Conservation (phyloP, 1,140 invertebrate species). For the Zelostemma sp. region DNA sequence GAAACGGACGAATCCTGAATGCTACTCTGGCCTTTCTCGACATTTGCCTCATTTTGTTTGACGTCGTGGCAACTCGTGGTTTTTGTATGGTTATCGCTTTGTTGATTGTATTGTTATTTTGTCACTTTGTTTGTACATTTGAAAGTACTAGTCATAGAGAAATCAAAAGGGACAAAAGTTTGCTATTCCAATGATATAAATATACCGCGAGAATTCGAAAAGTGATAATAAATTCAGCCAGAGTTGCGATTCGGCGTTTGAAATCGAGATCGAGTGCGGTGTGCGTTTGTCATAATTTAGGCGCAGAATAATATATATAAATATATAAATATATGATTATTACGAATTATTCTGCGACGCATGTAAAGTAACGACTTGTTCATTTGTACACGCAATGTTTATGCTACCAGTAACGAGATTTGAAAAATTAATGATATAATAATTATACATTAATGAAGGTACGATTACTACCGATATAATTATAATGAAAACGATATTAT, state of each 20-base stretch:
- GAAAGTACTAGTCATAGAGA: slow-evolving; percentile 10
- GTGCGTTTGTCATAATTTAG: slow-evolving; percentile 37
- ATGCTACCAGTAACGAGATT: slow-evolving; percentile 47
- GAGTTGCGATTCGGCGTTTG: slow-evolving; percentile 29
- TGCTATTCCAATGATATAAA: neutral
- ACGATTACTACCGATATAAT: slow-evolving; percentile 64
- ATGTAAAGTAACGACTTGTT: slow-evolving; percentile 44
- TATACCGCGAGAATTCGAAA: neutral
- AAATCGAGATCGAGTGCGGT: slow-evolving; percentile 35
- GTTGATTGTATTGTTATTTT: too few species aligned
- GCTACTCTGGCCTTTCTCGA: slow-evolving; percentile 32
- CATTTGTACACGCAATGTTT: slow-evolving; percentile 49
- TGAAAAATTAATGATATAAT: slow-evolving; percentile 54
- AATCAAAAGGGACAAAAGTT: neutral
- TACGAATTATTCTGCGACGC: slow-evolving; percentile 44
- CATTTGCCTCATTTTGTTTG: slow-evolving; percentile 28
- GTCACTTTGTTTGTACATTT: neutral
- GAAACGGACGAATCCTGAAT: slow-evolving; percentile 14
- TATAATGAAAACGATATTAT: slow-evolving; percentile 65
- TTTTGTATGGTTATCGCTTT: too few species aligned
- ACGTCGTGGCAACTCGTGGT: too few species aligned
- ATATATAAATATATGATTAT: slow-evolving; percentile 24
- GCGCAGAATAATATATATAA: slow-evolving; percentile 31
- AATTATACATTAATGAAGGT: slow-evolving; percentile 52
- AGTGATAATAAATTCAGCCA: slow-evolving; percentile 14